Evolutionary conservation across 2,113 vertebrate genomes (phyloP), one percentile per base, ranked within the genome.

Genomic region (Lepus americanus): DNA sequence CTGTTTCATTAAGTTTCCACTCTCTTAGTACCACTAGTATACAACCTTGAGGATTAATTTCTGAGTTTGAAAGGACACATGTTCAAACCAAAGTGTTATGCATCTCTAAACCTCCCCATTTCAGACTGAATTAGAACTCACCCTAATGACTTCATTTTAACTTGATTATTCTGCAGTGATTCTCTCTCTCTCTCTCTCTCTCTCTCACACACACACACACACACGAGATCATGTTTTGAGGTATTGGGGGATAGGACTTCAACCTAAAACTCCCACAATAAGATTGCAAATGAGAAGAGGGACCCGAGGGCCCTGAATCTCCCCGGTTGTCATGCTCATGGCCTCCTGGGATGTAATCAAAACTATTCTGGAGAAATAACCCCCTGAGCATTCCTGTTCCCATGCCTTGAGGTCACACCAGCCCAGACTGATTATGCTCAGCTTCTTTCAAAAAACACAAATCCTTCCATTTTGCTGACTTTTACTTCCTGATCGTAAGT

Each of bases 401-500:
- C 61, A 51, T 36, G 53, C 83, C 94, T 64, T 22, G 31, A 70
- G 27, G 91, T 88, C 83, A 59, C 25, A 49, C 5, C 22, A 83
- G 82, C 61, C 23, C 70, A 17, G 31, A 55, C 86, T 96, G 90
- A 90, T 96, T 97, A 96, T 96, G 89, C 91, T 64, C 6, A 1
- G 72, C 39, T 23, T 63, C 73, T 59, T 91, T 74, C 1, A 0
- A 59, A 31, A 95, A 77, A 53, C 95, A 96, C 89, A 96, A 94
- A 95, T 95, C 94, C 39, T 95, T 90, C 92, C 5, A 1, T 63
- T 90, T 83, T 13, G 23, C 89, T 94, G 96, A 95, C 82, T 89
- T 97, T 95, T 85, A 93, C 72, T 91, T 95, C 76, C 86, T 91
- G 63, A n/a, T 53, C 61, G 9, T 77, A 86, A 86, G 88, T 33